phyloP scores from a whole-genome alignment of 2,113 vertebrate genomes.

The Trochalopteron elliotii region DNA sequence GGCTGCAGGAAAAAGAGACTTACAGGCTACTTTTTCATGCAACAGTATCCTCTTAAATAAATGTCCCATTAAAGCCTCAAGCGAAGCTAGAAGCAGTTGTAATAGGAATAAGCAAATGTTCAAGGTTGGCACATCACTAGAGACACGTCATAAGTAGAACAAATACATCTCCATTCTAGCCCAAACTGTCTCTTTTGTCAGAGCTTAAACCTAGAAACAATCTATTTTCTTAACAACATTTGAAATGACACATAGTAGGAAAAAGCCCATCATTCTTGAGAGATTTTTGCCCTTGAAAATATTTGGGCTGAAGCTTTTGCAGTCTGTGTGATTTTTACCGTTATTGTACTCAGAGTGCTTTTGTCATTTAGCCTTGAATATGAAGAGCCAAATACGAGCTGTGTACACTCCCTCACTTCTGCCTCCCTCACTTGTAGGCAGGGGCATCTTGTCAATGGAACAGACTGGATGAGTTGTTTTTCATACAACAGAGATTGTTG shows the following conservation, averaged over 20 bases:
- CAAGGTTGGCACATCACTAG: not conserved
- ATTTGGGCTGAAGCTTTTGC: not conserved
- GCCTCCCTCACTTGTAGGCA: not conserved
- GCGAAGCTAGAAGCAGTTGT: not conserved
- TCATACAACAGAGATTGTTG: not conserved
- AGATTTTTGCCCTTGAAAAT: slow-evolving; percentile 27
- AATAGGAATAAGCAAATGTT: not conserved
- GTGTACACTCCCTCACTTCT: not conserved
- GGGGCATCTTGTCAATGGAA: not conserved
- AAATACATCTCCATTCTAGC: not conserved
- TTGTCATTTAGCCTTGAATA: not conserved
- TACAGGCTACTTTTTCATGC: not conserved
- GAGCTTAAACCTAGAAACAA: not conserved
- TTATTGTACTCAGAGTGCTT: not conserved
- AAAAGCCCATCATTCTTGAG: not conserved
- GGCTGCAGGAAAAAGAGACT: not conserved
- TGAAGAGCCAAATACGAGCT: not conserved
- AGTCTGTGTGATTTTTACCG: not conserved
- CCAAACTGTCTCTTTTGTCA: not conserved
- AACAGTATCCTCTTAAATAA: not conserved
- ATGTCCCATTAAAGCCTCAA: not conserved
- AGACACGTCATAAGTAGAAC: not conserved
- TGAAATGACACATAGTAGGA: not conserved
- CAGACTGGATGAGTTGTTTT: not conserved
- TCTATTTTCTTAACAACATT: not conserved